Percentiles rank a stretch among this genome's conserved stretches.
Conservation (phyloP, 2,797 vertebrate genomes). For the Oreortyx pictus region DNA sequence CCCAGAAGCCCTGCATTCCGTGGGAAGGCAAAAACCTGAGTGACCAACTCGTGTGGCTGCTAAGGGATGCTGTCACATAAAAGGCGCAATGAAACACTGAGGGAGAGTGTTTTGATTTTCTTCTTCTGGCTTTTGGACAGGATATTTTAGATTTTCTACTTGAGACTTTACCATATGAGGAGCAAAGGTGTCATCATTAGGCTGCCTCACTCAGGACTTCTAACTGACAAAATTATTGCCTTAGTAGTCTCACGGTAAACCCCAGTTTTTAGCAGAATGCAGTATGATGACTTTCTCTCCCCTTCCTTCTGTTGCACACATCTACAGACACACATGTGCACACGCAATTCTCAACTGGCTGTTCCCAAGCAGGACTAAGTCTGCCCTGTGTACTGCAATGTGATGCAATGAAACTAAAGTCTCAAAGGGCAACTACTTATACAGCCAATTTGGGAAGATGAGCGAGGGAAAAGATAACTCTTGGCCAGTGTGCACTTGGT, state of each 20-base stretch:
- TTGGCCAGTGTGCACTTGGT: not conserved
- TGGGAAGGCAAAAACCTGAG: not conserved
- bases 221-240: not conserved
- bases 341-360: not conserved
- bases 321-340: not conserved
- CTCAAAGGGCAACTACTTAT: not conserved
- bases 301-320: not conserved
- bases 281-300: not conserved
- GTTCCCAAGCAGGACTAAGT: not conserved
- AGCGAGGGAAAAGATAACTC: not conserved
- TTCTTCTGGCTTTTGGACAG: slow-evolving; percentile 12
- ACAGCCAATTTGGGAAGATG: not conserved
- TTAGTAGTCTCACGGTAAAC: not conserved
- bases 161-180: not conserved
- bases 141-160: not conserved
- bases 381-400: not conserved
- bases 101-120: not conserved
- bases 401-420: not conserved
- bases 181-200: not conserved
- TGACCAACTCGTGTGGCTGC: not conserved
- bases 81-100: rapidly evolving
- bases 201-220: not conserved
- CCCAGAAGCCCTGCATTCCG: not conserved
- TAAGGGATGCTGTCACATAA: not conserved
- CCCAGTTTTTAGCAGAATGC: not conserved